Conservation (phyloP, 2,797 vertebrate species). For the Myotis pilosus region DNA sequence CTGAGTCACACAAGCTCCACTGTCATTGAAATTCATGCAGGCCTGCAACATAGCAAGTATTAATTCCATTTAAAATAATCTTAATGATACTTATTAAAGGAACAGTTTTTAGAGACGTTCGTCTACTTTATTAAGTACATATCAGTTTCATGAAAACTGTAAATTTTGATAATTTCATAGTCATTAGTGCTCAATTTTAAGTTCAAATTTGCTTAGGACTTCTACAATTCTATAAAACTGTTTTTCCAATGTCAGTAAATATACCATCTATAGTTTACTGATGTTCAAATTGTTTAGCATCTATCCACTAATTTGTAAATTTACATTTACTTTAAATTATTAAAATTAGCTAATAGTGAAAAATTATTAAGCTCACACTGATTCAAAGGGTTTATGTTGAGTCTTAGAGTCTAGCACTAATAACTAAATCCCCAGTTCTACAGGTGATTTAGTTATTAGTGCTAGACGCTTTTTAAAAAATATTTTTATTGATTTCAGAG, state of each 20-base stretch:
- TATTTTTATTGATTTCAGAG: too few relatives aligned
- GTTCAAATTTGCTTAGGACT: background rate
- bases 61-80: background rate
- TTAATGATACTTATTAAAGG: background rate
- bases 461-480: too few relatives aligned
- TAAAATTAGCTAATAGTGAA: constrained; percentile 55
- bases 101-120: background rate
- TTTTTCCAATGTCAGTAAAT: background rate
- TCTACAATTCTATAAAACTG: background rate
- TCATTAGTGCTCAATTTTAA: background rate
- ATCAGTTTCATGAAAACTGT: background rate
- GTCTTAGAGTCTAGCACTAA: constrained; percentile 31
- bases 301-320: constrained; percentile 54
- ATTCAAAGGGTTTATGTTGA: constrained; percentile 60
- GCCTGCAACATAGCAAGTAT: constrained; percentile 83
- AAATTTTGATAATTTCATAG: background rate
- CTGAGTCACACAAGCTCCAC: constrained; percentile 96
- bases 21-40: constrained; percentile 98
- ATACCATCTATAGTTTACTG: background rate
- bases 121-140: background rate
- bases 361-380: constrained; percentile 47
- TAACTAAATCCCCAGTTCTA: constrained; percentile 63
- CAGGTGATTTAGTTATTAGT: background rate
- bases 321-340: background rate
- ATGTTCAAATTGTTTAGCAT: background rate